Evolutionary conservation across 2,797 vertebrate genomes (phyloP), one percentile per base, ranked within the genome.

Genomic region (Epinephelus malabaricus): DNA sequence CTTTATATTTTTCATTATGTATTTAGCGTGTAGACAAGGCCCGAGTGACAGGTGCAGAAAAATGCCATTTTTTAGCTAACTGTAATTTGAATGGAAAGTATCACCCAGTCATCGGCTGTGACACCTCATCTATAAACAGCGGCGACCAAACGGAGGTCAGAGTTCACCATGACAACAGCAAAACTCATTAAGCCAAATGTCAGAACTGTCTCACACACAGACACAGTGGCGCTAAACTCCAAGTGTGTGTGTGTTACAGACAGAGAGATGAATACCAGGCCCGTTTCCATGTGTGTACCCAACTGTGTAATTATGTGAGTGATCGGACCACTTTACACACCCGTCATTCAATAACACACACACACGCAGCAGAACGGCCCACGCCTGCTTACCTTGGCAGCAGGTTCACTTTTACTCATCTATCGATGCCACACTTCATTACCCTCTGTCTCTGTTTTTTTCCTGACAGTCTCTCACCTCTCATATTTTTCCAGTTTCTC

Each of bases 261-360:
- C 27, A 45, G 40, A 72, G 66, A 72, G 69, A 62, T 4, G 55
- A 25, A 81, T 69, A 25, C 19, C 12, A 51, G 49, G 54, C 38
- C 25, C 8, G 49, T 30, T 69, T 80, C 62, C 54, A 49, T 66
- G 78, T 76, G 82, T 76, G 63, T 81, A 75, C 67, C 67, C 83
- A 82, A 65, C 69, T 86, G 79, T 90, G 80, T 90, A 89, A 89
- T 89, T 88, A 86, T 86, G 58, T 81, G 87, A 89, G 78, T 83
- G 79, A 88, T 87, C 78, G 6, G 58, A 87, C 74, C 75, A 79
- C 81, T 86, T 87, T 89, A 77, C 73, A 90, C 47, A 68, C 68
- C 50, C 43, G 68, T 90, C 89, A 87, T 82, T 89, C 88, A 88
- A 81, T 76, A 84, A 79, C 54, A 67, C 56, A 11, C 77, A 78